Conservation (phyloP, 2,113 vertebrate species). For the Pontoporia blainvillei region DNA sequence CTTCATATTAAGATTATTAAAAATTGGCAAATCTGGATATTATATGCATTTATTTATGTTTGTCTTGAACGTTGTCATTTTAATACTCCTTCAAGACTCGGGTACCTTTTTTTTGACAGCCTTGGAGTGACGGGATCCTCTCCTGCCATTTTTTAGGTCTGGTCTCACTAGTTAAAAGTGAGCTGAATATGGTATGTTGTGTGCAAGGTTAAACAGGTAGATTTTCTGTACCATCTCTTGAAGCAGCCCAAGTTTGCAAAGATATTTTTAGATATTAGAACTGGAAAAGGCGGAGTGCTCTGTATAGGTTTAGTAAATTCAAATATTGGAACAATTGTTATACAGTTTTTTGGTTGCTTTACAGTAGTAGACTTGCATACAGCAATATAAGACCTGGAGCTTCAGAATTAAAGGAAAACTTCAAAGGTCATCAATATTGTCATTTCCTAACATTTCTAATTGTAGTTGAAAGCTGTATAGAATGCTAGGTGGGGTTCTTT, state of each 20-base stretch:
- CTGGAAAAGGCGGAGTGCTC: neutral
- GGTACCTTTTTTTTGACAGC: neutral
- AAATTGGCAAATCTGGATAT: neutral
- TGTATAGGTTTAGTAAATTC: neutral
- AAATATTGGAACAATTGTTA: neutral
- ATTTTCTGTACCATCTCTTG: neutral
- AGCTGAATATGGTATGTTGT: neutral
- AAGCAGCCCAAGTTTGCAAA: neutral
- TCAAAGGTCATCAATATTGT: neutral
- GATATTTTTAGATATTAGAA: conserved; percentile 15
- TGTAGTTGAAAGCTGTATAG: neutral
- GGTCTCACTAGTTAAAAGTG: conserved; percentile 20
- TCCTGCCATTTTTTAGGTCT: neutral
- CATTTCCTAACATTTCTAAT: neutral
- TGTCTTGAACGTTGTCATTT: neutral
- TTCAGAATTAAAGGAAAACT: conserved; percentile 20
- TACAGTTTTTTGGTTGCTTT: neutral
- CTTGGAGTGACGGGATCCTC: neutral
- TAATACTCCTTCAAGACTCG: neutral
- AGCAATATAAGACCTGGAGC: neutral
- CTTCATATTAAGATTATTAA: neutral
- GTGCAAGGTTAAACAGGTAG: neutral
- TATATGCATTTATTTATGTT: neutral
- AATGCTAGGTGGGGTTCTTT: neutral
- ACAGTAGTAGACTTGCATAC: neutral